Evolutionary conservation across 2,113 vertebrate species (phyloP).

Genomic region (Salvelinus alpinus): DNA sequence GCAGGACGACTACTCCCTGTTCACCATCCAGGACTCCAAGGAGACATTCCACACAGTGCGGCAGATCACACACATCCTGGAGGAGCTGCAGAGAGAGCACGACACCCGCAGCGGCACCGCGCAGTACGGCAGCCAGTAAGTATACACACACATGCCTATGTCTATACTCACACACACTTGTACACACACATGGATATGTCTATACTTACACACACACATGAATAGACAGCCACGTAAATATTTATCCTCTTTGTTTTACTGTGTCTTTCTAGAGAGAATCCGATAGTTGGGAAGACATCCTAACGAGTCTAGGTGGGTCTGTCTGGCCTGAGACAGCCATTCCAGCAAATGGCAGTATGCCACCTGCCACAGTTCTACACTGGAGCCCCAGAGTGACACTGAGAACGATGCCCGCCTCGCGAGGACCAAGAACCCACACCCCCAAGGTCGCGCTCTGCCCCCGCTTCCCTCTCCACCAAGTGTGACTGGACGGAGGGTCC

Average conservation of each 20-base stretch:
- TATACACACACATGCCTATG: slow-evolving; percentile 37
- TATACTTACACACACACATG: neutral
- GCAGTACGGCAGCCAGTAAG: slow-evolving; percentile 95
- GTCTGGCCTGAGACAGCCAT: slow-evolving; percentile 39
- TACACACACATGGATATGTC: neutral
- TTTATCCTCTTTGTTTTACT: neutral
- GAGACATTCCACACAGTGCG: slow-evolving; percentile 94
- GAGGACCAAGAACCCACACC: slow-evolving; percentile 2
- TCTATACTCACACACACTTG: neutral
- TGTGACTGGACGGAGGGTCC: neutral
- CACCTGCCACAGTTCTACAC: neutral
- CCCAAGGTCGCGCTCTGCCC: neutral
- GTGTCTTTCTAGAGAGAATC: slow-evolving; percentile 83
- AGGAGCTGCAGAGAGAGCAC: slow-evolving; percentile 86
- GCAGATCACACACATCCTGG: slow-evolving; percentile 81
- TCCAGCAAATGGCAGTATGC: slow-evolving; percentile 32
- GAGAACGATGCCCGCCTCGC: slow-evolving; percentile 19
- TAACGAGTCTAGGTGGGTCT: slow-evolving; percentile 57
- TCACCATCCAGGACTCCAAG: slow-evolving; percentile 95
- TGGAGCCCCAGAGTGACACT: slow-evolving; percentile 15
- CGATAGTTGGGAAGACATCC: slow-evolving; percentile 89
- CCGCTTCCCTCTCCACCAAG: too few species aligned
- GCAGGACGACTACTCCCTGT: slow-evolving; percentile 90
- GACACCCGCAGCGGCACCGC: slow-evolving; percentile 82
- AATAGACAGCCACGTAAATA: slow-evolving; percentile 1